Conservation (phyloP, 92 coral and sea anemone species). For the Actinostola sp. region DNA sequence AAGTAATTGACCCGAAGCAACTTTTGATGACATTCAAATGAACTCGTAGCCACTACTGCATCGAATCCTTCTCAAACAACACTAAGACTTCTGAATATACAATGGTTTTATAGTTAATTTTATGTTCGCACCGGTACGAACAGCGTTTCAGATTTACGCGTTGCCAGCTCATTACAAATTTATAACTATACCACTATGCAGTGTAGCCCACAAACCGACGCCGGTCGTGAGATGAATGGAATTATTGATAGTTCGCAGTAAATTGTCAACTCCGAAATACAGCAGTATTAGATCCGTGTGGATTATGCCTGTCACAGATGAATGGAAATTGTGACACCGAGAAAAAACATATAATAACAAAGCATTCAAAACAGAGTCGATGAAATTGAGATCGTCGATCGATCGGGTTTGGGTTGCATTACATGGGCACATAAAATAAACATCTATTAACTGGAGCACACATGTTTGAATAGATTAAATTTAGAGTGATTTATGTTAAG, state of each 20-base stretch:
- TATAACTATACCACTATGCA: constrained; percentile 2
- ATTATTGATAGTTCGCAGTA: constrained; percentile 1
- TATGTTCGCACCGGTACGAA: neutral
- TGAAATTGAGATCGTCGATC: constrained; percentile 9
- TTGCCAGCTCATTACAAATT: constrained; percentile 19
- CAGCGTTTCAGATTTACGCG: neutral
- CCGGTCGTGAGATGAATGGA: constrained; percentile 6
- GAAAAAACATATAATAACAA: constrained; percentile 5
- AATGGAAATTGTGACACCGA: constrained; percentile 12
- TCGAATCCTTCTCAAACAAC: constrained; percentile 10
- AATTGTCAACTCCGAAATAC: constrained; percentile 16
- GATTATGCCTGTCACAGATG: constrained; percentile 26
- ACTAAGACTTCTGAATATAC: constrained; percentile 7
- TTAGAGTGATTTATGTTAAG: constrained; percentile 4
- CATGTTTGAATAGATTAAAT: constrained; percentile 18
- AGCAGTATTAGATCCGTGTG: neutral
- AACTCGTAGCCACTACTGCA: neutral
- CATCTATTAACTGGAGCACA: constrained; percentile 1
- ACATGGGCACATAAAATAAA: constrained; percentile 1
- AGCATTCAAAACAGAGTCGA: neutral
- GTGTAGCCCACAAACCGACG: constrained; percentile 25
- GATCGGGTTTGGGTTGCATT: neutral
- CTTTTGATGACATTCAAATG: constrained; percentile 5
- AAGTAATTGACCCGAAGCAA: constrained; percentile 15
- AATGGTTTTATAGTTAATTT: neutral